Evolutionary conservation across 1,140 invertebrate species (phyloP).

Genomic region (Phortica variegata): DNA sequence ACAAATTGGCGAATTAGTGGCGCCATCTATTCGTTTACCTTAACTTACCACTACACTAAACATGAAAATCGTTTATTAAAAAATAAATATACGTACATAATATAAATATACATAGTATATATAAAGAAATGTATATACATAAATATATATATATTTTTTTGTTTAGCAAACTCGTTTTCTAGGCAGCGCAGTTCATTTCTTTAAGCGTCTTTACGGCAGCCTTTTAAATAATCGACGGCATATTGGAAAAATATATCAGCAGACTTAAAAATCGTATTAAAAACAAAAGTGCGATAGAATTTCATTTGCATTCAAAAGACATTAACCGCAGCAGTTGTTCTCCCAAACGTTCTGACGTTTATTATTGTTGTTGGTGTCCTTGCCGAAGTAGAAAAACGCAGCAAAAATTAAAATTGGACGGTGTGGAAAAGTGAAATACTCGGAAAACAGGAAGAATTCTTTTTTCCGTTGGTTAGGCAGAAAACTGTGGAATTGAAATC

Average conservation of each 20-base stretch:
- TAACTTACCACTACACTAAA: too few relatives aligned
- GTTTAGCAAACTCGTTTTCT: neutral
- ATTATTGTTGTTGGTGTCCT: constrained; percentile 9
- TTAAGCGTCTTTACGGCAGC: neutral
- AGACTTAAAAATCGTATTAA: constrained; percentile 56
- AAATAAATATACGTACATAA: too few relatives aligned
- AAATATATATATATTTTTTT: neutral
- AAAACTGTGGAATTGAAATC: too few relatives aligned
- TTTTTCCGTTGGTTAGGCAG: too few relatives aligned
- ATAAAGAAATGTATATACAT: too few relatives aligned
- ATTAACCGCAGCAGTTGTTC: constrained; percentile 56
- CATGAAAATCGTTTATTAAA: too few relatives aligned
- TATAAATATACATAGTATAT: too few relatives aligned
- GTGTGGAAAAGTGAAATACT: neutral
- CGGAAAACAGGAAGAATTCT: too few relatives aligned
- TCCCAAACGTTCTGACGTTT: too few relatives aligned
- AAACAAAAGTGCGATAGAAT: constrained; percentile 58
- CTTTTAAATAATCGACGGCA: neutral
- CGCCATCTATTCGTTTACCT: too few relatives aligned
- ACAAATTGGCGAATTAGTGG: too few relatives aligned
- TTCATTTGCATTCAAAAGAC: constrained; percentile 58
- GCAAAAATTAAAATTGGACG: constrained; percentile 9
- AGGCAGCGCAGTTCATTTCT: neutral
- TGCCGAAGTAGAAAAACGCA: constrained; percentile 14
- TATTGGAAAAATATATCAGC: too few relatives aligned